Evolutionary conservation across 2,888 invertebrate species (phyloP).

Genomic region (Apodemia duryi): DNA sequence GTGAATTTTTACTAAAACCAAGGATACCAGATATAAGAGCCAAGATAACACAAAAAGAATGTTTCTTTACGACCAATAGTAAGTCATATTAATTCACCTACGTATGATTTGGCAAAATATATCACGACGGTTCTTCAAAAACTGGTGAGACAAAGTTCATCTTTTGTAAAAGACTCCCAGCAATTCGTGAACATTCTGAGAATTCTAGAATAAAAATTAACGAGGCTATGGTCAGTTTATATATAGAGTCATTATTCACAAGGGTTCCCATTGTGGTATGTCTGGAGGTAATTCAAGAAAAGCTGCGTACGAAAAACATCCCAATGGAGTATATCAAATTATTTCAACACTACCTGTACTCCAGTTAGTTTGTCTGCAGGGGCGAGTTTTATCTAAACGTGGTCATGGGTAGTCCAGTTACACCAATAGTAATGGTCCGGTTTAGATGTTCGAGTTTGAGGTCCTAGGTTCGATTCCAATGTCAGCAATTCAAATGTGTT

Average conservation of each 20-base stretch:
- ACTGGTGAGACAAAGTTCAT: neutral
- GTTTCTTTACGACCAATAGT: no score
- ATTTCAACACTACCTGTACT: neutral
- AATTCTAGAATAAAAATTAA: neutral
- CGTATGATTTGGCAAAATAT: neutral
- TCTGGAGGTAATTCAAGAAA: neutral
- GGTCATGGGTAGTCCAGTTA: neutral
- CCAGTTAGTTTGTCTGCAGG: neutral
- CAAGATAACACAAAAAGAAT: no score
- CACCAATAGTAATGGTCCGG: neutral
- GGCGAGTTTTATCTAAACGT: neutral
- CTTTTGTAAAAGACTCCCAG: neutral
- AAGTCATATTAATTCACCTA: no score
- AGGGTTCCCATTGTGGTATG: neutral
- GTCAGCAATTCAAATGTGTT: no score
- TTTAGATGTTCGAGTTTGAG: no score
- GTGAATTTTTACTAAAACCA: no score
- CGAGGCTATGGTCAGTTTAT: neutral
- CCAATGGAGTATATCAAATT: no score
- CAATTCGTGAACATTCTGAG: neutral
- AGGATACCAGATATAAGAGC: no score
- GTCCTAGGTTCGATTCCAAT: no score
- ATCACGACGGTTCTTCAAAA: neutral
- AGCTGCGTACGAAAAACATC: no score
- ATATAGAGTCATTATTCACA: neutral